Percentiles rank a stretch among this genome's conserved stretches.
Conservation (phyloP, 2,113 vertebrate species). For the Seriola quinqueradiata region DNA sequence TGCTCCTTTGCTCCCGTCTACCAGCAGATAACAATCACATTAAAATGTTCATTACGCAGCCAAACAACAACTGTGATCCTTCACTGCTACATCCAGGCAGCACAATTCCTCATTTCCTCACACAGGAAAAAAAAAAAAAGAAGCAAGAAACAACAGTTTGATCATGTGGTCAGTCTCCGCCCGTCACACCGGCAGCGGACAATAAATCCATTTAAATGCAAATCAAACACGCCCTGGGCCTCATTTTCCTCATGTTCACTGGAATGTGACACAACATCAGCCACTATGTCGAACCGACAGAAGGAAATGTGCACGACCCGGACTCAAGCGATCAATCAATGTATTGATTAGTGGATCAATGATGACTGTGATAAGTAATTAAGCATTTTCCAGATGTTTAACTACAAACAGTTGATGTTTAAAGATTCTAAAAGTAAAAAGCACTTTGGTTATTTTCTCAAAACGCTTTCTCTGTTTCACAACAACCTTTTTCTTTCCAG, state of each 20-base stretch:
- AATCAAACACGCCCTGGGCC: conserved; percentile 72
- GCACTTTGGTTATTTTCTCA: not conserved
- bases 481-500: too few species aligned
- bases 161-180: conserved; percentile 63
- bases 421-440: not conserved
- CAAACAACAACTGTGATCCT: conserved; percentile 1
- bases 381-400: not conserved
- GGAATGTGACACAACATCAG: conserved; percentile 58
- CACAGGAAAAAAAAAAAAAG: too few species aligned
- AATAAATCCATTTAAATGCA: conserved; percentile 84
- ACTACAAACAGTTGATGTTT: not conserved
- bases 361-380: conserved; percentile 8
- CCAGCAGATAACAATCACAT: conserved; percentile 53
- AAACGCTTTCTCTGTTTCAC: too few species aligned
- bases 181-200: conserved; percentile 66
- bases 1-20: conserved; percentile 15
- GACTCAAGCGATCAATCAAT: conserved; percentile 10
- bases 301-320: not conserved
- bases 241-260: conserved; percentile 57
- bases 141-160: not conserved
- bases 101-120: conserved; percentile 62
- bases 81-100: not conserved
- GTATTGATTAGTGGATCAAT: conserved; percentile 15
- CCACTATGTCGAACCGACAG: not conserved
- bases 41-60: conserved; percentile 52